Evolutionary conservation across 2,888 invertebrate genomes (phyloP).

Genomic region (Tetropium fuscum): DNA sequence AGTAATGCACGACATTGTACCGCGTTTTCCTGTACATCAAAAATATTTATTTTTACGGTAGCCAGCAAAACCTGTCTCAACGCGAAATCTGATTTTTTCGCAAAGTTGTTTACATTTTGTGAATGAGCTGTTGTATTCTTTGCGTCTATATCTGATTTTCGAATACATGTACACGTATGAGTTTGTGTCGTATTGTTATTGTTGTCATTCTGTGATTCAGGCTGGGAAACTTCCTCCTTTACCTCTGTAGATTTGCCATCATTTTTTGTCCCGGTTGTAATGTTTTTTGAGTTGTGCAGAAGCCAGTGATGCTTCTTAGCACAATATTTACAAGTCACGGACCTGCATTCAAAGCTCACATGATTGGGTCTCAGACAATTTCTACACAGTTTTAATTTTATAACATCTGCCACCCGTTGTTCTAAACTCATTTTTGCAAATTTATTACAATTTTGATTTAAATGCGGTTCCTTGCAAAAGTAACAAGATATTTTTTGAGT

Average conservation of each 20-base stretch:
- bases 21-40: neutral
- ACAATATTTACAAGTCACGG: conserved; percentile 23
- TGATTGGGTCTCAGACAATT: conserved; percentile 32
- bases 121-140: too few relatives aligned
- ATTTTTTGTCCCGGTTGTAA: neutral
- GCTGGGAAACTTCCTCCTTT: neutral
- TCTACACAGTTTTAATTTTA: conserved; percentile 18
- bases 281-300: neutral
- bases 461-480: conserved; percentile 1
- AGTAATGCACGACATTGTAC: neutral
- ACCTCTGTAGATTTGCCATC: neutral
- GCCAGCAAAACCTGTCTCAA: conserved; percentile 4
- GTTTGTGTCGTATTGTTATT: too few relatives aligned
- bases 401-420: conserved; percentile 6
- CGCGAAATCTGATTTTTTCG: too few relatives aligned
- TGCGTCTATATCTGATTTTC: too few relatives aligned
- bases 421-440: neutral
- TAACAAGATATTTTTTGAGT: neutral
- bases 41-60: conserved; percentile 4
- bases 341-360: conserved; percentile 22
- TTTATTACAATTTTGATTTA: neutral
- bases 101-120: too few relatives aligned
- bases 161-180: too few relatives aligned
- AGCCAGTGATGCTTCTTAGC: conserved; percentile 18
- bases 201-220: neutral